Base-by-base conservation (phyloP, 1,140 invertebrate species). In the Conus ventricosus region DNA sequence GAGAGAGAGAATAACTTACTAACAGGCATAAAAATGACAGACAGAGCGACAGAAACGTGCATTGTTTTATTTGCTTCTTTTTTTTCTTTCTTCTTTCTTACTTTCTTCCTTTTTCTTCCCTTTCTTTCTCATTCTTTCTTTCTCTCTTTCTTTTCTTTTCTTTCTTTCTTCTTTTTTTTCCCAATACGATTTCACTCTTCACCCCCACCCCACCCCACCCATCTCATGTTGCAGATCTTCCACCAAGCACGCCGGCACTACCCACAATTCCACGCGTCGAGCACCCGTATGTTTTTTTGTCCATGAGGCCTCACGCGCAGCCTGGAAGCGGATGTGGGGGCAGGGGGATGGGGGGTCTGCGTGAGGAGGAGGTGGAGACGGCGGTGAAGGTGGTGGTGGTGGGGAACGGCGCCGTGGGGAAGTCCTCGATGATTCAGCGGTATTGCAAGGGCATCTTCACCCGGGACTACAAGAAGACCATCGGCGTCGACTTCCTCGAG, bases 361-460 rank as follows among this genome's bases (percentile, higher is more conserved):
- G 97, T 95, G 98, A 98, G 96, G 98, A 98, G 96, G 98, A 98
- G 95, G 96, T 98, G 95, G 98, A 98, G 96, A 97, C 98, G 96
- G 97, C 98, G 96, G 97, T 98, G 94, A 98, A 98, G 97, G 98
- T 99, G 96, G 98, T 99, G 94, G 98, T 99, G 94, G 98, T 99
- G 80, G 98, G 98, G 89, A 99, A 99, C 96, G 98, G 98, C 53
- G 98, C 98, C 89, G 98, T 99, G 81, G 98, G 98, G 90, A 99
- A 99, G 96, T 99, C 98, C 63, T 98, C 98, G 92, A 99, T 99
- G 98, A 99, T 99, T 93, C 98, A 99, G 96, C 96, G 98, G 89
- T 99, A 99, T 95, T 99, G 98, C 95, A 98, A 98, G 94, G 98
- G 98, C 54, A 98, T 98, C 84, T 99, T 99, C 95, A 99, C 98